Evolutionary conservation across 2,888 invertebrate genomes (phyloP).

Genomic region (Eurytoma adleriae): DNA sequence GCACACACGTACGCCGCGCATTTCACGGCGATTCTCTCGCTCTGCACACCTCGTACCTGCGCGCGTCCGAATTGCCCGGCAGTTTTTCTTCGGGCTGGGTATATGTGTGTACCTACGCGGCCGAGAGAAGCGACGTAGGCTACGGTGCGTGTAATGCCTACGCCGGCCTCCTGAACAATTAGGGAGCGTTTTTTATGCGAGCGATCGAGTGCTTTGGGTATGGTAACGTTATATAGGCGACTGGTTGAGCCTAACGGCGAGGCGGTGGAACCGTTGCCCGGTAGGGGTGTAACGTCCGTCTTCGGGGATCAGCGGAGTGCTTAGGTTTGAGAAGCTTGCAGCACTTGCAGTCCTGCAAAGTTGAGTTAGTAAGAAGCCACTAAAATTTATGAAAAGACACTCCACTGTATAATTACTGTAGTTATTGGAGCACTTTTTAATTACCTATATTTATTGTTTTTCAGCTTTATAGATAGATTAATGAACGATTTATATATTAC

Average conservation of each 20-base stretch:
- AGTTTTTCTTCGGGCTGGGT: background rate
- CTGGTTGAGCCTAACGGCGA: background rate
- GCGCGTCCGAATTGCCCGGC: background rate
- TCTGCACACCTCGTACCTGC: background rate
- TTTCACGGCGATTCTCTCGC: background rate
- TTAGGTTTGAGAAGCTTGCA: constrained; percentile 10
- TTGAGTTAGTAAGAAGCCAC: too few relatives aligned
- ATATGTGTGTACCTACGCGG: background rate
- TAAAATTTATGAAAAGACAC: too few relatives aligned
- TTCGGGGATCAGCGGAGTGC: constrained; percentile 61
- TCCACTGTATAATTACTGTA: too few relatives aligned
- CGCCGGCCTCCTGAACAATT: constrained; percentile 71
- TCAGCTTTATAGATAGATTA: too few relatives aligned
- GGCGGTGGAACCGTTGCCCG: constrained; percentile 45
- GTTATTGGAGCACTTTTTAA: too few relatives aligned
- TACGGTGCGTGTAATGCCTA: constrained; percentile 52
- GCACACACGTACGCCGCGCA: background rate
- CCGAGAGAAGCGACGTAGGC: constrained; percentile 16
- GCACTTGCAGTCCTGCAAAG: background rate
- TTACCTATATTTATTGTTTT: too few relatives aligned
- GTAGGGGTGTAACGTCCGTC: constrained; percentile 66
- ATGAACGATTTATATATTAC: too few relatives aligned
- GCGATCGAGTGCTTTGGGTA: background rate
- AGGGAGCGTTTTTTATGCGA: constrained; percentile 63
- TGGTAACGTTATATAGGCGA: constrained; percentile 17